phyloP scores from a whole-genome alignment of 2,888 invertebrate species.

The Camponotus fellah region DNA sequence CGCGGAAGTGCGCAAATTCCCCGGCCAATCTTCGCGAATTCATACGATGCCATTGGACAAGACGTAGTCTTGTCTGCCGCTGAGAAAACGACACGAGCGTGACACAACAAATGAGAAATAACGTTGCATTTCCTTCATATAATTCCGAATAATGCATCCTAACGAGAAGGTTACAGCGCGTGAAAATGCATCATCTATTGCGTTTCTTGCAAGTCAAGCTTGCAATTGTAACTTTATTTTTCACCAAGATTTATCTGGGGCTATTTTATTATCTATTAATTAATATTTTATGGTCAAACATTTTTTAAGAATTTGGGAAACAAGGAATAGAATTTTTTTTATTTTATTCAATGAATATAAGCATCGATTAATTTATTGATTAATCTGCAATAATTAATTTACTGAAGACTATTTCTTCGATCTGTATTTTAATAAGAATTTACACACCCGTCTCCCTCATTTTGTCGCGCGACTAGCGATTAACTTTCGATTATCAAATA shows the following conservation, averaged over 20 bases:
- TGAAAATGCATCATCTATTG: background rate
- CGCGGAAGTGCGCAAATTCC: slow-evolving; percentile 72
- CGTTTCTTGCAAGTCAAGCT: background rate
- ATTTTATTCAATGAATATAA: background rate
- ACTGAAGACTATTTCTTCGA: background rate
- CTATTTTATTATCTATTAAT: background rate
- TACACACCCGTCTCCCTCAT: background rate
- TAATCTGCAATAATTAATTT: background rate
- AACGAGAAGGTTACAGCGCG: background rate
- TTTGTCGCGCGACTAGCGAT: background rate
- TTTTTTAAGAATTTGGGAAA: background rate
- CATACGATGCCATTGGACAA: slow-evolving; percentile 7
- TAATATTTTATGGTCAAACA: background rate
- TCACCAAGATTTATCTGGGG: background rate
- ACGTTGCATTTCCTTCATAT: slow-evolving; percentile 22
- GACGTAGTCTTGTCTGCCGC: background rate
- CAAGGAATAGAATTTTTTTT: background rate
- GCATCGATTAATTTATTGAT: background rate
- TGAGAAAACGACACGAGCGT: background rate
- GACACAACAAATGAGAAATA: slow-evolving; percentile 23
- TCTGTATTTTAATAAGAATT: background rate
- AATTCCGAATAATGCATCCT: slow-evolving; percentile 18
- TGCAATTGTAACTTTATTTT: background rate
- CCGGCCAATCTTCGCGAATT: slow-evolving; percentile 61
- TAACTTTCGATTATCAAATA: slow-evolving; percentile 52